Evolutionary conservation across 2,888 invertebrate species (phyloP).

Genomic region (Imbricaverruca yamaguchii): DNA sequence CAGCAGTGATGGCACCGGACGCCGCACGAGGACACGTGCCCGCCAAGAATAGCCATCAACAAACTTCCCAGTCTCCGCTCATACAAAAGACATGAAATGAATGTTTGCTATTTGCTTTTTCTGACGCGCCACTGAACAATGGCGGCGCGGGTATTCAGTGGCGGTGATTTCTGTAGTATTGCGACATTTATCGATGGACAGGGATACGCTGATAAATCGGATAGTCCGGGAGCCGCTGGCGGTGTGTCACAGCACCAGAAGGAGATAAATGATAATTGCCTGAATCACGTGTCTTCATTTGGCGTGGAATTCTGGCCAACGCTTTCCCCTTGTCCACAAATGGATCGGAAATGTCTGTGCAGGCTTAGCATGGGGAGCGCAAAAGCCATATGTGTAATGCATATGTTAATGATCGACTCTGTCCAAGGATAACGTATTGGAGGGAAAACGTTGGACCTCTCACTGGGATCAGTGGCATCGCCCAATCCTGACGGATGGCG

Average conservation of each 20-base stretch:
- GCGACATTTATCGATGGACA: constrained; percentile 5
- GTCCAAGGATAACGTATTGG: too few relatives aligned
- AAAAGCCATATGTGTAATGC: not conserved
- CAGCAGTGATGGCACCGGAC: too few relatives aligned
- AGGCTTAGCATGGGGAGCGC: not conserved
- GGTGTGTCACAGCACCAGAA: not conserved
- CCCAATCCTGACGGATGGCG: too few relatives aligned
- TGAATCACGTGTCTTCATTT: constrained; percentile 15
- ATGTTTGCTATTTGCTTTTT: constrained; percentile 17
- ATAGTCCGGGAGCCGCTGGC: not conserved
- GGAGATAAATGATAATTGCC: constrained; percentile 19
- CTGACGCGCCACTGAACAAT: not conserved
- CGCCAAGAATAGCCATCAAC: not conserved
- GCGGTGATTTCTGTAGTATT: constrained; percentile 6
- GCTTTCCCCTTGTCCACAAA: constrained; percentile 3
- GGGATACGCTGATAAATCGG: constrained; percentile 6
- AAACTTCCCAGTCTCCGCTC: not conserved
- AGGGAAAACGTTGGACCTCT: too few relatives aligned
- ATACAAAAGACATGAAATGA: not conserved
- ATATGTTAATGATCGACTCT: not conserved
- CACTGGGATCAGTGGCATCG: too few relatives aligned
- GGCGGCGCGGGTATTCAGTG: not conserved
- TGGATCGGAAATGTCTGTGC: constrained; percentile 7
- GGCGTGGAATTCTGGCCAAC: not conserved
- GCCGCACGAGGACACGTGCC: not conserved